A percentile compares a stretch with the other conserved stretches of the same genome.
phyloP scores from a whole-genome alignment of 2,113 vertebrate species.

The Sminthopsis crassicaudata region DNA sequence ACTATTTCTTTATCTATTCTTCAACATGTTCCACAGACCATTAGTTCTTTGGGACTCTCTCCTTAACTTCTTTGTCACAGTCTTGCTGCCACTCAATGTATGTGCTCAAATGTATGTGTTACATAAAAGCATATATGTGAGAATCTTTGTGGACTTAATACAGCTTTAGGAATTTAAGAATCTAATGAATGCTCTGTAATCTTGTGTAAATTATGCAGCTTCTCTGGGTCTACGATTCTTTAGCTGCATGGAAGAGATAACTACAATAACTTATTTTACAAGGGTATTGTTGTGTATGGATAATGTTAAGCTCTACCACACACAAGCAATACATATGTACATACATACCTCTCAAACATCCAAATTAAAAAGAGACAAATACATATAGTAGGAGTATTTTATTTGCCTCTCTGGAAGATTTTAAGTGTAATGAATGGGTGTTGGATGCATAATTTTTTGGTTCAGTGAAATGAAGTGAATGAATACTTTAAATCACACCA shows the following conservation, averaged over 20 bases:
- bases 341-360: background rate
- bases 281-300: background rate
- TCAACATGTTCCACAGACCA: background rate
- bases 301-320: background rate
- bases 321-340: background rate
- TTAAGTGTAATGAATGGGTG: conserved; percentile 67
- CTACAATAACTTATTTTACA: background rate
- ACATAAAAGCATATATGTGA: background rate
- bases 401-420: conserved; percentile 56
- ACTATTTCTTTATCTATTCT: background rate
- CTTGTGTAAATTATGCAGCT: background rate
- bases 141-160: background rate
- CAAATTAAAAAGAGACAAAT: conserved; percentile 44
- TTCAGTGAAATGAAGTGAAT: conserved; percentile 74
- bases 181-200: background rate
- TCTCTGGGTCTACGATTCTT: background rate
- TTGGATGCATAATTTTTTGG: conserved; percentile 61
- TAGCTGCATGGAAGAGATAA: background rate
- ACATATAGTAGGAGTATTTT: conserved; percentile 21
- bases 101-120: background rate
- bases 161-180: background rate
- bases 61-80: background rate
- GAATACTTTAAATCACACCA: conserved; percentile 74
- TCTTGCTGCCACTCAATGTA: background rate
- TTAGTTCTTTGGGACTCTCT: background rate